phyloP scores from a whole-genome alignment of 2,113 vertebrate genomes.

The Ceuthmochares aereus region DNA sequence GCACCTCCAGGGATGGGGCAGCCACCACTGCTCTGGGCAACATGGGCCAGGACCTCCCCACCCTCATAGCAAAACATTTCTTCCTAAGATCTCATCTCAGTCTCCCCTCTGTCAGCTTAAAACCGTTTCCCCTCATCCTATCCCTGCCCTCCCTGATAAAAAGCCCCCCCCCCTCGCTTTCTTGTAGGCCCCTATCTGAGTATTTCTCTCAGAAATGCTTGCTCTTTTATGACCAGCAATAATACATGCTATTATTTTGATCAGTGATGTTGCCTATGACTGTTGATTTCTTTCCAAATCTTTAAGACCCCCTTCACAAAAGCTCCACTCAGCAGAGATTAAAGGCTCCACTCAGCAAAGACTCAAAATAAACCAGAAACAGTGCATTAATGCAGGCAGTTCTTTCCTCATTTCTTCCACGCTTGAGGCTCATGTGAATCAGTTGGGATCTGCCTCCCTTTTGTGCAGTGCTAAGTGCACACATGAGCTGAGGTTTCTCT shows the following conservation, averaged over 20 bases:
- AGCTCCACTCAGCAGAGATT: slow-evolving; percentile 27
- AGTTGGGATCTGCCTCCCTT: background rate
- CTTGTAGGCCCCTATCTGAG: background rate
- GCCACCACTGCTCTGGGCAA: no score
- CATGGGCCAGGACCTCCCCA: no score
- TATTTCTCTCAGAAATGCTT: background rate
- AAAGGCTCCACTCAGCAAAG: slow-evolving; percentile 25
- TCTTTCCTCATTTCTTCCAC: background rate
- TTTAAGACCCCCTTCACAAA: slow-evolving; percentile 27
- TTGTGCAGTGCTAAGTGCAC: background rate
- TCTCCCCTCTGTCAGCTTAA: no score
- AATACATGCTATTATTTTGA: background rate
- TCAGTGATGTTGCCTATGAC: background rate
- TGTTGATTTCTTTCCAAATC: slow-evolving; percentile 21
- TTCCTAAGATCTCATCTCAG: no score
- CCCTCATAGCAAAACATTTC: no score
- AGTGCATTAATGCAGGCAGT: background rate
- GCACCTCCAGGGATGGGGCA: no score
- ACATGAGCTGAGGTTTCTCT: background rate
- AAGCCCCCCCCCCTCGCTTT: no score
- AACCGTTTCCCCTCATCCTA: no score
- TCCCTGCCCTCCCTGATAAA: no score
- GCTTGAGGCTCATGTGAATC: background rate
- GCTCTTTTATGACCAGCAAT: background rate
- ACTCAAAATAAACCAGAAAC: slow-evolving; percentile 9